Evolutionary conservation across 2,888 invertebrate species (phyloP).

Genomic region (Agrochola macilenta): DNA sequence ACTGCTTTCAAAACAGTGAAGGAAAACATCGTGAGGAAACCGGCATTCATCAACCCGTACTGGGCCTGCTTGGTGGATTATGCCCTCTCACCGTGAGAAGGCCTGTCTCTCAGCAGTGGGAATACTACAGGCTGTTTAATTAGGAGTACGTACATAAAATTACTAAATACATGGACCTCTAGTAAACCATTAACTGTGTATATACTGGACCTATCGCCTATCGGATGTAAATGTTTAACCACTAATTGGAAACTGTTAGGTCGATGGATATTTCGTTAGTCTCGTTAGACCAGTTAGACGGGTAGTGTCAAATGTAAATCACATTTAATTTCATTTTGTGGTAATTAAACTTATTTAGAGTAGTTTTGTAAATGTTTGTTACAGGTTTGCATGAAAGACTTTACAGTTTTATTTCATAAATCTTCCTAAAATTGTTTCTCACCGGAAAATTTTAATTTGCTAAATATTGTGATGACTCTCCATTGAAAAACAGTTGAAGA

Average conservation of each 20-base stretch:
- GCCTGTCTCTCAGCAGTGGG: no score
- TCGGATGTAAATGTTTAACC: conserved; percentile 16
- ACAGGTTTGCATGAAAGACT: background rate
- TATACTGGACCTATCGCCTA: background rate
- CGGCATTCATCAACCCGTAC: no score
- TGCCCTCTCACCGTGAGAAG: no score
- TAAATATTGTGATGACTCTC: background rate
- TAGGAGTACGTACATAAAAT: background rate
- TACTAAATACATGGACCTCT: background rate
- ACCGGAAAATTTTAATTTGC: background rate
- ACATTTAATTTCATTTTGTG: background rate
- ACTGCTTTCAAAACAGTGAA: no score
- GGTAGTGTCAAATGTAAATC: background rate
- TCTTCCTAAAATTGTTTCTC: background rate
- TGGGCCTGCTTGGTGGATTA: no score
- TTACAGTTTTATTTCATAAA: background rate
- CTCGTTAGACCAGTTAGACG: background rate
- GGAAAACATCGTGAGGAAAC: no score
- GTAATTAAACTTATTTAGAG: background rate
- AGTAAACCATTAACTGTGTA: background rate
- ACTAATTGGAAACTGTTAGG: conserved; percentile 42
- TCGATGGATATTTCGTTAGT: conserved; percentile 25
- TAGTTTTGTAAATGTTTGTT: background rate
- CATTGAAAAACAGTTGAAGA: background rate
- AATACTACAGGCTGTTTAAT: no score